Base-by-base conservation (phyloP, 2,888 invertebrate genomes). In the Omphaloscelis lunosa region DNA sequence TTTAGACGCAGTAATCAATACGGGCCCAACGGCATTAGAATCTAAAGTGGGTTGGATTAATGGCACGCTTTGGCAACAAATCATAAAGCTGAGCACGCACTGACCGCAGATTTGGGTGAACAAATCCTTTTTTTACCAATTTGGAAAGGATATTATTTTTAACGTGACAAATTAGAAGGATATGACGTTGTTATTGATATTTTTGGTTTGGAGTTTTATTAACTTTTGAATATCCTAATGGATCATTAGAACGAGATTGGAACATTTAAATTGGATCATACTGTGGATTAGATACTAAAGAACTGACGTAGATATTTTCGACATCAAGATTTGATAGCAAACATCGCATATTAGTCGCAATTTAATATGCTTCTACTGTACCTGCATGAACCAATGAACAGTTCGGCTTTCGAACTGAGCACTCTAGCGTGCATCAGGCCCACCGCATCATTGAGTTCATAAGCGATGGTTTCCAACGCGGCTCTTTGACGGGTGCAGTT, bases 81-180 rank as follows among this genome's bases (percentile, higher is more conserved):
- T 84, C 45, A 78, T 67, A 75, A 85, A 17, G 58, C 82, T 2
- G 23, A 41, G 51, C 81, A 83, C 86, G 83, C n/a, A 77, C 59
- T 65, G 17, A 39, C n/a, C 17, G 23, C 69, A 51, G 59, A 66
- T 73, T 58, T 6, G 15, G 27, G 23, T 58, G 23, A 34, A n/a
- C 27, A 48, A 51, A 70, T 59, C 67, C 65, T 58, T 80, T 75
- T 77, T 56, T 20, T 20, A 27, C 27, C 59, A 72, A 85, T 85
- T 79, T 72, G 6, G 20, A 39, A 23, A 7, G 20, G 63, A 34
- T 69, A 39, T 72, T 59, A 61, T 48, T 71, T 58, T 34, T 73
- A 61, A 73, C 71, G 72, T 51, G 34, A 39, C 61, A 11, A 41
- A 73, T 77, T 71, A 51, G 12, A 62, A 11, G 20, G 41, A 48